phyloP scores from a whole-genome alignment of 2,113 vertebrate species.

The Egretta garzetta region DNA sequence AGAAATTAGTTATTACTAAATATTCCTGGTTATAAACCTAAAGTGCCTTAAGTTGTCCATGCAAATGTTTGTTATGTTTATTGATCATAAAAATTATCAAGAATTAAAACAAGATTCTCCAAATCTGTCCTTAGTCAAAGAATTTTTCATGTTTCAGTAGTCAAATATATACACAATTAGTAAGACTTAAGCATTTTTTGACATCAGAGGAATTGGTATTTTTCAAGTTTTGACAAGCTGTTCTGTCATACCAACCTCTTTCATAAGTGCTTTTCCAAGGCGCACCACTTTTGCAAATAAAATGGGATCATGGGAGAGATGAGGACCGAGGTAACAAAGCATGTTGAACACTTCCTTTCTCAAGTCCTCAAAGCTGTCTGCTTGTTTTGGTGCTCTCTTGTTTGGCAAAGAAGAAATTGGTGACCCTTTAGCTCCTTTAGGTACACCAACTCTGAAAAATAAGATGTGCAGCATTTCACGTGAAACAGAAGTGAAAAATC shows the following conservation, averaged over 20 bases:
- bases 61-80: background rate
- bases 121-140: background rate
- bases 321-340: conserved; percentile 95
- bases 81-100: background rate
- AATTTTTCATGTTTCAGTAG: background rate
- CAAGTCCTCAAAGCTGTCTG: conserved; percentile 90
- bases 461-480: background rate
- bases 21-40: background rate
- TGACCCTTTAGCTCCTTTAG: conserved; percentile 92
- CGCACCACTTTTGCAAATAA: conserved; percentile 95
- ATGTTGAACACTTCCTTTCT: conserved; percentile 92
- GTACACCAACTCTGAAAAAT: conserved; percentile 87
- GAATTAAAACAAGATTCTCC: background rate
- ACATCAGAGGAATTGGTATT: background rate
- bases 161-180: background rate
- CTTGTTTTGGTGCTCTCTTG: conserved; percentile 86
- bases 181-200: background rate
- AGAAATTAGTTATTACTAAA: background rate
- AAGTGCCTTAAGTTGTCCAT: background rate
- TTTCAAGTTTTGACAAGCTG: background rate
- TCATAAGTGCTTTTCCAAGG: conserved; percentile 97
- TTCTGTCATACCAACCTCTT: conserved; percentile 86
- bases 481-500: background rate
- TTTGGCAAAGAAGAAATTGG: conserved; percentile 80
- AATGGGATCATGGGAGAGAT: conserved; percentile 94